These are phyloP conservation scores for Hirundichthys speculiger DNA, from an alignment of 2,113 vertebrate species.

Conservation along the genomic window DNA sequence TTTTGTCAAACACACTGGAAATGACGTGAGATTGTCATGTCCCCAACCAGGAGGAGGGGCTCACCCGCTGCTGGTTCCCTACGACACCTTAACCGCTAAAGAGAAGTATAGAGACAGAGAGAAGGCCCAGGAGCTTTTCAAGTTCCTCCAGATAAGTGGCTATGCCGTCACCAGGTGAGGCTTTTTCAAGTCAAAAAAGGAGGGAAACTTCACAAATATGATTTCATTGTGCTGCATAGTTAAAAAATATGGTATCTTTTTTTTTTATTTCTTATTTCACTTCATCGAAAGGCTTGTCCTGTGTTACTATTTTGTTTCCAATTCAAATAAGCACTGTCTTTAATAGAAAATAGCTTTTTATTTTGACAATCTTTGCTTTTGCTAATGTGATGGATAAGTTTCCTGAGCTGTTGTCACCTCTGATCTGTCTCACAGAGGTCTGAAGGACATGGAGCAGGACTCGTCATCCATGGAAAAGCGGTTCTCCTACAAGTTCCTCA, in stretches of 20 bases:
- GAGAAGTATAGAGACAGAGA: slow-evolving; percentile 95
- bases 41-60: slow-evolving; percentile 87
- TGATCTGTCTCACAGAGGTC: slow-evolving; percentile 77
- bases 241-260: no score
- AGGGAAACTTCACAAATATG: no score
- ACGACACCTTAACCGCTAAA: slow-evolving; percentile 96
- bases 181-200: no score
- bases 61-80: slow-evolving; percentile 94
- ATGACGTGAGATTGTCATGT: slow-evolving; percentile 4
- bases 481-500: slow-evolving; percentile 93
- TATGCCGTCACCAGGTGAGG: slow-evolving; percentile 81
- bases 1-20: neutral
- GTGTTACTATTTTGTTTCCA: no score
- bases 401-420: neutral
- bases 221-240: no score
- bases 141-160: slow-evolving; percentile 92
- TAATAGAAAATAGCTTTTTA: no score
- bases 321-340: no score
- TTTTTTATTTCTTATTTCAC: no score
- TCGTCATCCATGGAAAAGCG: slow-evolving; percentile 96
- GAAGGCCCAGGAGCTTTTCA: slow-evolving; percentile 96
- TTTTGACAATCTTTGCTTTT: no score
- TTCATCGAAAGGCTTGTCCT: no score
- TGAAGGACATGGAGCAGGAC: slow-evolving; percentile 91
- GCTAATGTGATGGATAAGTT: neutral